phyloP scores from a whole-genome alignment of 2,113 vertebrate species.

The Cariama cristata region DNA sequence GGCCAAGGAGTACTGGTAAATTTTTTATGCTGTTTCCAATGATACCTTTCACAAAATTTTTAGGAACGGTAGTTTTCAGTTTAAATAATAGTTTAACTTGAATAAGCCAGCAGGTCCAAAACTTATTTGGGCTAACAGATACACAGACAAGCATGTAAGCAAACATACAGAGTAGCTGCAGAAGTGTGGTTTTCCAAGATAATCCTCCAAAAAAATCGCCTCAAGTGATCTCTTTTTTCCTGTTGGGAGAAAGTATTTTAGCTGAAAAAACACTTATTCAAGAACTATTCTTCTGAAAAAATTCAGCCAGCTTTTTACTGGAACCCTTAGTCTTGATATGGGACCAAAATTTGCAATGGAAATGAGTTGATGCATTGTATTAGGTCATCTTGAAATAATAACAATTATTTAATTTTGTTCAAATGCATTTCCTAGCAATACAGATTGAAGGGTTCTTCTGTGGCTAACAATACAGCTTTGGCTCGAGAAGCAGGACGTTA shows the following conservation, averaged over 20 bases:
- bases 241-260: background rate
- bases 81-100: background rate
- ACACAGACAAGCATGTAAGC: background rate
- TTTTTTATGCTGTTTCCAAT: background rate
- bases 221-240: background rate
- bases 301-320: background rate
- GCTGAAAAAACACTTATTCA: accelerated
- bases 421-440: background rate
- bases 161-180: background rate
- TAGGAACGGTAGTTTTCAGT: background rate
- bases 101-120: background rate
- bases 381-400: background rate
- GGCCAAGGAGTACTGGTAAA: no score
- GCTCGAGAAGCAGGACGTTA: background rate
- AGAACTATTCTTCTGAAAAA: background rate
- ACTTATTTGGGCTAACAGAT: background rate
- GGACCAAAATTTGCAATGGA: background rate
- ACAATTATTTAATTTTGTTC: background rate
- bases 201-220: background rate
- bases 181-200: background rate
- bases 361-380: background rate
- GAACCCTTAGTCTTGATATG: background rate
- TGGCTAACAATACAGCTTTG: background rate
- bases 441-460: background rate
- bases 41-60: background rate